Percentiles rank a stretch among this genome's conserved stretches.
Conservation (phyloP, 1,140 invertebrate genomes). For the Drosophila erecta region DNA sequence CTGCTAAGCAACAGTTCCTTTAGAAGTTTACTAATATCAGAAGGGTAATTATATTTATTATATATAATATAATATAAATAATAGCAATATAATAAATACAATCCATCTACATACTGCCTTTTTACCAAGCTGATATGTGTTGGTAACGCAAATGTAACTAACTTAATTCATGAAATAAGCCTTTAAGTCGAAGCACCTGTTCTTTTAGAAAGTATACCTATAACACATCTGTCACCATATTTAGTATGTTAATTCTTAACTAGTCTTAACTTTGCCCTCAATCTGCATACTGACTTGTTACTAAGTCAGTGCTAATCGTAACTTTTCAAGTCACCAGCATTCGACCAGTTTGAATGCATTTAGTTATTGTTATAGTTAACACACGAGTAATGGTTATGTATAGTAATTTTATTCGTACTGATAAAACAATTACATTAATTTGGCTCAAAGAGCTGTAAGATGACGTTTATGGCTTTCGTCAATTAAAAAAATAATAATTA, state of each 20-base stretch:
- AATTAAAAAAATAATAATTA: not conserved
- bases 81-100: not conserved
- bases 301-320: constrained; percentile 4
- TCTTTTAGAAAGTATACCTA: constrained; percentile 1
- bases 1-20: too few species aligned
- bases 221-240: not conserved
- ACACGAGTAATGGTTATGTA: not conserved
- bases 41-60: not conserved
- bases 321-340: constrained; percentile 10
- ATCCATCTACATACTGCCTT: not conserved
- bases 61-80: not conserved
- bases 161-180: not conserved
- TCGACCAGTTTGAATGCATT: constrained; percentile 6
- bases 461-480: not conserved
- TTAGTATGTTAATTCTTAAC: not conserved
- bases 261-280: not conserved
- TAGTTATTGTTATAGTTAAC: constrained; percentile 11
- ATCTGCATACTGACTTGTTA: constrained; percentile 7
- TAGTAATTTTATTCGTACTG: not conserved
- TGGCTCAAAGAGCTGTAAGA: not conserved
- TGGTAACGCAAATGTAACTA: too few species aligned
- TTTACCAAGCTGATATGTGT: too few species aligned
- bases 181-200: not conserved
- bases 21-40: too few species aligned
- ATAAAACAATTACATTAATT: not conserved